Evolutionary conservation across 2,797 vertebrate species (phyloP).

Genomic region (Kryptopterus vitreolus): DNA sequence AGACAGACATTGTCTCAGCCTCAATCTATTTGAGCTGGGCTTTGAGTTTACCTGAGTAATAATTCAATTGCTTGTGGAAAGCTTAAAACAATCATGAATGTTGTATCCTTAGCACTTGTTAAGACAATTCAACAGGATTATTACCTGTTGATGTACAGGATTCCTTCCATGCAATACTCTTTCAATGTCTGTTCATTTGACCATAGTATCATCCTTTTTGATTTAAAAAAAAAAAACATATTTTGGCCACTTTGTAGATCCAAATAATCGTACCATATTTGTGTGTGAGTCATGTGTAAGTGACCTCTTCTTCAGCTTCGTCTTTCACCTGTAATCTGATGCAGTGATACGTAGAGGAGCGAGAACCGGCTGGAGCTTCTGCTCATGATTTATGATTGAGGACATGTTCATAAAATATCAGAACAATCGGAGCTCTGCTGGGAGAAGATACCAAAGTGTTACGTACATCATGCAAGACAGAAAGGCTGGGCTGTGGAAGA

Average conservation of each 20-base stretch:
- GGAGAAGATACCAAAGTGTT: constrained; percentile 71
- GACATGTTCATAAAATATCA: constrained; percentile 83
- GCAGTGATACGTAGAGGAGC: constrained; percentile 42
- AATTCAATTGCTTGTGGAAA: constrained; percentile 50
- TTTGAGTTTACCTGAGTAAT: constrained; percentile 64
- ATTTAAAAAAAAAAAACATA: constrained; percentile 54
- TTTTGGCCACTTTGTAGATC: background rate
- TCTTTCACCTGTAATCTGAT: constrained; percentile 78
- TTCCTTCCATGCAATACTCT: no score
- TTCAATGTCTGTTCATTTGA: constrained; percentile 38
- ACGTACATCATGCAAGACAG: constrained; percentile 80
- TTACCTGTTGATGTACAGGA: constrained; percentile 64
- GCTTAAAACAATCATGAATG: constrained; percentile 54
- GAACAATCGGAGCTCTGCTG: constrained; percentile 80
- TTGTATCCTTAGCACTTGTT: constrained; percentile 58
- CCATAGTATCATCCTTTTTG: constrained; percentile 56
- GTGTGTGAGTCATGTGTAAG: constrained; percentile 26
- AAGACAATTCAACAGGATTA: constrained; percentile 66
- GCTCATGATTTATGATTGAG: constrained; percentile 82
- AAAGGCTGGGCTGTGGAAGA: constrained; percentile 64
- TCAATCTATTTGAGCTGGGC: constrained; percentile 63
- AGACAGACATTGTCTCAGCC: constrained; percentile 49
- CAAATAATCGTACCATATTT: constrained; percentile 26
- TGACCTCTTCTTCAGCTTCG: constrained; percentile 62
- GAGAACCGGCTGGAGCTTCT: constrained; percentile 63